Evolutionary conservation across 2,113 vertebrate genomes (phyloP).

Genomic region (Pogonocichla stellata): DNA sequence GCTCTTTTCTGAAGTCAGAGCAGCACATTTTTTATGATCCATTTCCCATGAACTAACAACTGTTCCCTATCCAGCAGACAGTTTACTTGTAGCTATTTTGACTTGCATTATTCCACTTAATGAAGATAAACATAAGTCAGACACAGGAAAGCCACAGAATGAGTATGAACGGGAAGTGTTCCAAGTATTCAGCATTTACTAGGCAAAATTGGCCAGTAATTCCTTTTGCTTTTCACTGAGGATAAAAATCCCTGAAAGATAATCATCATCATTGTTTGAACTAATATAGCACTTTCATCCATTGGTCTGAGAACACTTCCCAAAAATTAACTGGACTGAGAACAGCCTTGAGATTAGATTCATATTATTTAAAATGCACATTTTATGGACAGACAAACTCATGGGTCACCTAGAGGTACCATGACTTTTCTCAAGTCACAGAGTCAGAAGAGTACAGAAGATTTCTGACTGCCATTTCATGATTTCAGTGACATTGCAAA

Average conservation of each 20-base stretch:
- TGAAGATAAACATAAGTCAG: slow-evolving; percentile 68
- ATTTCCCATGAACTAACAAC: slow-evolving; percentile 64
- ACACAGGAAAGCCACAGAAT: slow-evolving; percentile 64
- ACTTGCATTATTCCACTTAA: slow-evolving; percentile 68
- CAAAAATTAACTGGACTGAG: neutral
- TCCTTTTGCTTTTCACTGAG: slow-evolving; percentile 42
- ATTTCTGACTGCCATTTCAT: neutral
- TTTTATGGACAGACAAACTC: slow-evolving; percentile 10
- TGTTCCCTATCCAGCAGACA: slow-evolving; percentile 55
- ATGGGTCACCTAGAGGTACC: neutral
- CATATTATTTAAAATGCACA: slow-evolving; percentile 14
- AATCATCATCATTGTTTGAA: slow-evolving; percentile 47
- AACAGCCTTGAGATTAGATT: slow-evolving; percentile 1
- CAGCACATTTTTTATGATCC: slow-evolving; percentile 37
- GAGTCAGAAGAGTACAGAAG: neutral
- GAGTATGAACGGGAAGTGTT: slow-evolving; percentile 16
- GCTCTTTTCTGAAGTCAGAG: slow-evolving; percentile 40
- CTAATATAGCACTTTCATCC: slow-evolving; percentile 33
- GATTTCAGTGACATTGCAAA: neutral
- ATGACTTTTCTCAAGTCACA: neutral
- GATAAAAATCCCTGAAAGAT: slow-evolving; percentile 55
- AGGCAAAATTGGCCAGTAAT: slow-evolving; percentile 57
- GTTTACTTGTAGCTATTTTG: slow-evolving; percentile 69
- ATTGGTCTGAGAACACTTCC: slow-evolving; percentile 18
- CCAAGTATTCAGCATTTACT: slow-evolving; percentile 61